A percentile compares a stretch with the other conserved stretches of the same genome.
Conservation (phyloP, 2,888 invertebrate species). For the Andrena chrysosceles region DNA sequence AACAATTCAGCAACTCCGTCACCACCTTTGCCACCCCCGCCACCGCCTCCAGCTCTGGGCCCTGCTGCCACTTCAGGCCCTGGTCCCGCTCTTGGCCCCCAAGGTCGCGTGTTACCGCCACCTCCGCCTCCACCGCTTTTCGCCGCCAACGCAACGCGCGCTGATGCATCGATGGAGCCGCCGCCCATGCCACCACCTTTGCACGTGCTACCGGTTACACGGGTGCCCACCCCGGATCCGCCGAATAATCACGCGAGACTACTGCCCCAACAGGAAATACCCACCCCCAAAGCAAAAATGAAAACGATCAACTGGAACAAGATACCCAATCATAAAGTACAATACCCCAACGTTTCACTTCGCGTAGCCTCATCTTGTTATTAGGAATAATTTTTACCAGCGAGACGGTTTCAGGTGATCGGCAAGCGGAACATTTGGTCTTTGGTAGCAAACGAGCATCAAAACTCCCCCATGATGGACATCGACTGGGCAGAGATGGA, state of each 20-base stretch:
- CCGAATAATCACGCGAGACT: constrained; percentile 85
- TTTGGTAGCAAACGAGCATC: constrained; percentile 93
- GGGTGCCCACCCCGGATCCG: constrained; percentile 81
- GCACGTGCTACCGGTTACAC: constrained; percentile 82
- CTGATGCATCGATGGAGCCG: constrained; percentile 79
- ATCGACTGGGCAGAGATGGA: constrained; percentile 98
- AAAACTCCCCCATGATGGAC: constrained; percentile 93
- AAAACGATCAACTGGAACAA: constrained; percentile 99
- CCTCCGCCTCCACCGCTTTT: constrained; percentile 84
- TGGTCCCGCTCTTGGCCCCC: constrained; percentile 79
- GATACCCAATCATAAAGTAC: constrained; percentile 94
- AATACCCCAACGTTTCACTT: neutral
- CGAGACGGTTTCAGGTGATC: constrained; percentile 87
- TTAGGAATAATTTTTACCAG: neutral
- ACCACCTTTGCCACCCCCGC: constrained; percentile 86
- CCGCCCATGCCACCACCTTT: constrained; percentile 83
- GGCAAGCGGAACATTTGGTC: constrained; percentile 98
- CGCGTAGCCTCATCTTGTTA: neutral
- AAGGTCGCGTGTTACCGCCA: constrained; percentile 70
- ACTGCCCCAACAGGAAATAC: constrained; percentile 96
- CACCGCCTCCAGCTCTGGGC: constrained; percentile 86
- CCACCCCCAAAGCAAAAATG: constrained; percentile 98
- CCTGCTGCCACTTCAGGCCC: constrained; percentile 79
- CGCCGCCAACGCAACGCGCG: constrained; percentile 64
- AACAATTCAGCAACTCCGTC: constrained; percentile 49